Percentiles rank a stretch among this genome's conserved stretches.
Evolutionary conservation across 2,113 vertebrate species (phyloP).

Genomic region (Trematomus loennbergii): DNA sequence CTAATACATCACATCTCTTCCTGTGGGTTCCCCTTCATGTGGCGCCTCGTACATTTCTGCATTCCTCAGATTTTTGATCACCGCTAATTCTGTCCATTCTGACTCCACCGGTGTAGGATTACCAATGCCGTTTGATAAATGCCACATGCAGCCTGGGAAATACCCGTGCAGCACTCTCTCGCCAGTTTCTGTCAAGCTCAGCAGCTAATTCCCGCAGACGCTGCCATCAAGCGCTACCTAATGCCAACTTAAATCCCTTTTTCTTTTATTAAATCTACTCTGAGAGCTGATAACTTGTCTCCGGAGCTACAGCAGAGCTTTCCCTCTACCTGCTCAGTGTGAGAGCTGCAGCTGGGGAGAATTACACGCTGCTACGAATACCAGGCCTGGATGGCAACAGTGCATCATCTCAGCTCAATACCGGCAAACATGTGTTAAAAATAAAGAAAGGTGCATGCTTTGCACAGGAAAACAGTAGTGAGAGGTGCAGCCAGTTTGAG

Average conservation of each 20-base stretch:
- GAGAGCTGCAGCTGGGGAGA: slow-evolving; percentile 66
- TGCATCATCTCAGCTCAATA: slow-evolving; percentile 26
- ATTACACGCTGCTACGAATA: slow-evolving; percentile 59
- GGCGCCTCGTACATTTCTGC: slow-evolving; percentile 57
- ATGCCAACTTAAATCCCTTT: slow-evolving; percentile 48
- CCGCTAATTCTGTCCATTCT: slow-evolving; percentile 54
- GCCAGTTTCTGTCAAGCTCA: slow-evolving; percentile 48
- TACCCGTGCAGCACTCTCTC: slow-evolving; percentile 32
- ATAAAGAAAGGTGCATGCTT: slow-evolving; percentile 26
- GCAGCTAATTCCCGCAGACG: slow-evolving; percentile 49
- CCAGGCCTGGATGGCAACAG: slow-evolving; percentile 16
- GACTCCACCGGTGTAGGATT: slow-evolving; percentile 65
- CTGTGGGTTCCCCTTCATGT: slow-evolving; percentile 48
- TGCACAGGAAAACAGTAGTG: background rate
- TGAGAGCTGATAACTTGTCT: slow-evolving; percentile 33
- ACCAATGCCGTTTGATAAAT: slow-evolving; percentile 64
- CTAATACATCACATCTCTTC: slow-evolving; percentile 38
- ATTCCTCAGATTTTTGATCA: slow-evolving; percentile 76
- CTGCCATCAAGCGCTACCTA: slow-evolving; percentile 35
- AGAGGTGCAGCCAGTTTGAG: background rate
- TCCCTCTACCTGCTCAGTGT: slow-evolving; percentile 52
- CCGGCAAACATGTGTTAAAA: slow-evolving; percentile 38
- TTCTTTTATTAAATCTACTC: slow-evolving; percentile 43
- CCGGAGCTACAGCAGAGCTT: slow-evolving; percentile 36
- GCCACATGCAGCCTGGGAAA: slow-evolving; percentile 65